These are phyloP conservation scores for Smutsia temminckii DNA, from an alignment of 2,797 vertebrate genomes.

Conservation along the genomic window DNA sequence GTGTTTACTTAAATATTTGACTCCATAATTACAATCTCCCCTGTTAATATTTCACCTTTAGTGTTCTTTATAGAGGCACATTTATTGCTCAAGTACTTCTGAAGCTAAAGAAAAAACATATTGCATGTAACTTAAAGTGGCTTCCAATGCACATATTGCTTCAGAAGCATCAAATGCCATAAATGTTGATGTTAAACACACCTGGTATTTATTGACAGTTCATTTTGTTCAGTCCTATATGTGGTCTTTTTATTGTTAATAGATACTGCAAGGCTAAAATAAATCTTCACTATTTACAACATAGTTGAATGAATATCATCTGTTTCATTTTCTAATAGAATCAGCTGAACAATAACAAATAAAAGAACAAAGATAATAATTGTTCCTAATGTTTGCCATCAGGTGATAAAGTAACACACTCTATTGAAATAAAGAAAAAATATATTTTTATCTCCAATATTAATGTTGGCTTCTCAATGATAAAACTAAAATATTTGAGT, in stretches of 20 bases:
- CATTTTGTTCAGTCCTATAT: background rate
- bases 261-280: background rate
- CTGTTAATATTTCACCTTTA: slow-evolving; percentile 77
- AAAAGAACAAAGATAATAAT: background rate
- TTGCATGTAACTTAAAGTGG: slow-evolving; percentile 20
- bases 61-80: slow-evolving; percentile 22
- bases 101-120: slow-evolving; percentile 35
- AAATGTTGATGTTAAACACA: background rate
- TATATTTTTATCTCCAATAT: background rate
- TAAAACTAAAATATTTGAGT: slow-evolving; percentile 1
- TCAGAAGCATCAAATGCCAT: background rate
- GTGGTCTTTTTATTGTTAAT: background rate
- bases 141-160: slow-evolving; percentile 15
- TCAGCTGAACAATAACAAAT: background rate
- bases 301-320: background rate
- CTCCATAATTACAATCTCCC: slow-evolving; percentile 36
- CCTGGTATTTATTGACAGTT: slow-evolving; percentile 14
- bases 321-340: background rate
- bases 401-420: background rate
- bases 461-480: background rate
- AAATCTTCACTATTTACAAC: background rate
- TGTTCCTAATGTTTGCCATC: background rate
- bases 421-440: slow-evolving; percentile 9
- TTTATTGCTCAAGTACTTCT: slow-evolving; percentile 62
- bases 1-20: slow-evolving; percentile 63